Percentiles rank a stretch among this genome's conserved stretches.
Conservation (phyloP, 2,888 invertebrate species). For the Drosophila conformis region DNA sequence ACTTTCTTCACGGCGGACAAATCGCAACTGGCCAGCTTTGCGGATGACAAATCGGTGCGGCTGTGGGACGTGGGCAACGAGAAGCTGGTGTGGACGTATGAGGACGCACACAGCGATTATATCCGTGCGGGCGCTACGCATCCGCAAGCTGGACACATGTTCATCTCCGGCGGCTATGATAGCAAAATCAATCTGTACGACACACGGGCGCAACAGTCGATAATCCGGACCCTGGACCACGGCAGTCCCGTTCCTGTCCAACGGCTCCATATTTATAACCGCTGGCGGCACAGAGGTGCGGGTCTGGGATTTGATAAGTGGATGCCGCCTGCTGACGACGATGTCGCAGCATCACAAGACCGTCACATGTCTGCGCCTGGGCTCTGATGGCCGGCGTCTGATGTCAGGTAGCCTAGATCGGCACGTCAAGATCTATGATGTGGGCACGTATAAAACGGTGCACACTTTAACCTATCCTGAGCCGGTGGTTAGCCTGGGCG, state of each 20-base stretch:
- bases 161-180: constrained; percentile 96
- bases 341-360: constrained; percentile 98
- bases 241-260: constrained; percentile 95
- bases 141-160: constrained; percentile 90
- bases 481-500: constrained; percentile 93
- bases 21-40: constrained; percentile 92
- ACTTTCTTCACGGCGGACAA: constrained; percentile 93
- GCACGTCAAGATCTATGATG: constrained; percentile 96
- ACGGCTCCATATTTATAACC: constrained; percentile 95
- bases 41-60: constrained; percentile 94
- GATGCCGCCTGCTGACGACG: constrained; percentile 90
- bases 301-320: constrained; percentile 96
- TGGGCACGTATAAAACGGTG: constrained; percentile 93
- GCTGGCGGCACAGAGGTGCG: constrained; percentile 96
- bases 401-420: constrained; percentile 96
- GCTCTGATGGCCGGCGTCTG: constrained; percentile 92
- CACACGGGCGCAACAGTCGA: constrained; percentile 89
- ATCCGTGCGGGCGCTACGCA: constrained; percentile 93
- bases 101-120: constrained; percentile 90
- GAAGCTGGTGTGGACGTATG: constrained; percentile 88
- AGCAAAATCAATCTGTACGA: constrained; percentile 95
- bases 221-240: constrained; percentile 90
- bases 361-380: constrained; percentile 93
- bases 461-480: constrained; percentile 96
- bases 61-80: constrained; percentile 97